phyloP scores from a whole-genome alignment of 2,797 vertebrate genomes.

The Malurus splendens region DNA sequence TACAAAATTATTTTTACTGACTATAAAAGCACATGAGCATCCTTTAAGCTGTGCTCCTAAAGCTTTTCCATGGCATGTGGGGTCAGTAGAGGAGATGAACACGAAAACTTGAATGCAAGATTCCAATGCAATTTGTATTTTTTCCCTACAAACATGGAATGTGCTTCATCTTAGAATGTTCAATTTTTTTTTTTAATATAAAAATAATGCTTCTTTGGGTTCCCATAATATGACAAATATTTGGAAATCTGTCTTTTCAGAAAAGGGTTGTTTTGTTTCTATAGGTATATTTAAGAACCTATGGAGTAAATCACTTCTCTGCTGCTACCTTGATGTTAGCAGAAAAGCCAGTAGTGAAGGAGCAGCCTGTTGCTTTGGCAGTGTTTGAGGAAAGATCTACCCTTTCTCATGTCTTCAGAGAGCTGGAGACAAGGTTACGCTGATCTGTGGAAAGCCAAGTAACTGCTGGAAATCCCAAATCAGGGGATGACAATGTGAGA shows the following conservation, averaged over 20 bases:
- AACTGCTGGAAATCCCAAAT: neutral
- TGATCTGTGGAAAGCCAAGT: neutral
- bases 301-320: neutral
- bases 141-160: neutral
- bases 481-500: neutral
- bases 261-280: neutral
- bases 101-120: neutral
- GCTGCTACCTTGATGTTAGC: neutral
- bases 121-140: neutral
- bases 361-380: neutral
- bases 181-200: neutral
- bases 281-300: neutral
- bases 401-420: neutral
- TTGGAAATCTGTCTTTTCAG: neutral
- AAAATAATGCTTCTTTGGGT: neutral
- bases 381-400: neutral
- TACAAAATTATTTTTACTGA: neutral
- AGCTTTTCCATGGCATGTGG: neutral
- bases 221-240: neutral
- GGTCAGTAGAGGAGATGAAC: neutral
- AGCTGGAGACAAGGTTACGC: neutral
- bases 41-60: neutral
- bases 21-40: neutral
- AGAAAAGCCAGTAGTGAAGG: neutral
- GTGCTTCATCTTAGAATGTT: neutral